Evolutionary conservation across 2,113 vertebrate genomes (phyloP).

Genomic region (Coreoperca whiteheadi): DNA sequence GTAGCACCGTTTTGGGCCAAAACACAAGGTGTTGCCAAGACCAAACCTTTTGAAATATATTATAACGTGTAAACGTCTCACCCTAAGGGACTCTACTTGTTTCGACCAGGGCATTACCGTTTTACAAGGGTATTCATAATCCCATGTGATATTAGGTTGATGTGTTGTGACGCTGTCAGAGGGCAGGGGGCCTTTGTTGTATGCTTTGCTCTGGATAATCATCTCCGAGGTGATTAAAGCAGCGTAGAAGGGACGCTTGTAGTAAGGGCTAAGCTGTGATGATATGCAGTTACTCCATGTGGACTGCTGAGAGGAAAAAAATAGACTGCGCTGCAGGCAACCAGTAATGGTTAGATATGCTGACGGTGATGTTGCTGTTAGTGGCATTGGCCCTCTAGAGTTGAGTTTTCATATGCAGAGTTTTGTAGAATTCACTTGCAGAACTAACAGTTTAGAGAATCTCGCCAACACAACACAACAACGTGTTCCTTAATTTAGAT

Average conservation of each 20-base stretch:
- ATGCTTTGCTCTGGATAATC: slow-evolving; percentile 80
- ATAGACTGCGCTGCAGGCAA: not conserved
- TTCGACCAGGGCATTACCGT: slow-evolving; percentile 24
- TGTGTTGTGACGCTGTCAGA: slow-evolving; percentile 59
- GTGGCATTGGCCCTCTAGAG: not conserved
- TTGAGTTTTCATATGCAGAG: slow-evolving; percentile 18
- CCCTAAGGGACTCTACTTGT: slow-evolving; percentile 7
- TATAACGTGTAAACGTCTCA: slow-evolving; percentile 4
- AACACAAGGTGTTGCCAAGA: slow-evolving; percentile 5
- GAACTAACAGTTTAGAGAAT: slow-evolving; percentile 17
- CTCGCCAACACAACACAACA: slow-evolving; percentile 42
- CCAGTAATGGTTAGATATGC: slow-evolving; percentile 10
- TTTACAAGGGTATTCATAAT: slow-evolving; percentile 58
- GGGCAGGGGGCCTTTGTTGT: slow-evolving; percentile 55
- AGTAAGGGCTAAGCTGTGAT: slow-evolving; percentile 51
- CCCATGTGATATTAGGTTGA: slow-evolving; percentile 67
- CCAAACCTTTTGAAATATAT: slow-evolving; percentile 10
- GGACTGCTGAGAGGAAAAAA: not conserved
- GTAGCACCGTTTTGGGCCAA: not conserved
- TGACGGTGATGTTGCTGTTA: not conserved
- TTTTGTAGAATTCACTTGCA: slow-evolving; percentile 17
- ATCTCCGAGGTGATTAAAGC: slow-evolving; percentile 74
- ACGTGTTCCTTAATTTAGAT: not conserved
- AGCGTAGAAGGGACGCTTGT: slow-evolving; percentile 39
- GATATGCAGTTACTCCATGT: slow-evolving; percentile 32